These are phyloP conservation scores for Hemaris fuciformis DNA, from an alignment of 2,888 invertebrate genomes.

Conservation along the genomic window DNA sequence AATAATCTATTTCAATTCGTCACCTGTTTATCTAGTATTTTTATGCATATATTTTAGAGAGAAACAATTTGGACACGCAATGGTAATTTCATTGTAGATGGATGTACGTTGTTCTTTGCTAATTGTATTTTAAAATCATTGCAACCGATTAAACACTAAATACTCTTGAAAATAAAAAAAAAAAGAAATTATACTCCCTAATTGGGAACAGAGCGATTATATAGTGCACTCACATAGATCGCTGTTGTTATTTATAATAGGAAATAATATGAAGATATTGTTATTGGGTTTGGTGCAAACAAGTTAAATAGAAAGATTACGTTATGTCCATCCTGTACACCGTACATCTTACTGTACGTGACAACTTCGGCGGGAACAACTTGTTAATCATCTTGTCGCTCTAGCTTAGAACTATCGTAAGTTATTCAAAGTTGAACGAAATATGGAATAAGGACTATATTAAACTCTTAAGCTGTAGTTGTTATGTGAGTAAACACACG, in stretches of 20 bases:
- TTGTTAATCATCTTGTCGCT: slow-evolving; percentile 57
- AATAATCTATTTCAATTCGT: neutral
- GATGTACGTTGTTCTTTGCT: neutral
- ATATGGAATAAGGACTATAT: slow-evolving; percentile 49
- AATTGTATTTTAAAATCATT: too few species aligned
- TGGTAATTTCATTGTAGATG: neutral
- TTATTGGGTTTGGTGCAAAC: slow-evolving; percentile 41
- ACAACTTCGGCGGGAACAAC: slow-evolving; percentile 65
- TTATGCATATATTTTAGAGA: neutral
- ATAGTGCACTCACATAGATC: slow-evolving; percentile 34
- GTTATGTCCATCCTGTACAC: slow-evolving; percentile 29
- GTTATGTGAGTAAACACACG: slow-evolving; percentile 55
- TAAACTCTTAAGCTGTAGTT: slow-evolving; percentile 61
- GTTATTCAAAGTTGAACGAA: slow-evolving; percentile 60
- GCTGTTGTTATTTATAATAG: slow-evolving; percentile 25
- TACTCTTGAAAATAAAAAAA: too few species aligned
- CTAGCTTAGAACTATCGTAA: slow-evolving; percentile 58
- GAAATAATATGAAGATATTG: slow-evolving; percentile 35
- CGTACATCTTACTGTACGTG: slow-evolving; percentile 26
- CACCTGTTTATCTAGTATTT: slow-evolving; percentile 1
- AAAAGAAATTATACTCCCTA: too few species aligned
- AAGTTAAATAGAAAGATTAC: slow-evolving; percentile 39
- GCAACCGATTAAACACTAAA: too few species aligned
- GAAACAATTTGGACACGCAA: neutral
- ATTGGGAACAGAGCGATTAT: too few species aligned